Percentiles rank a stretch among this genome's conserved stretches.
These are phyloP conservation scores for Anser brachyrhynchus DNA, from an alignment of 2,113 vertebrate species.

Conservation along the genomic window DNA sequence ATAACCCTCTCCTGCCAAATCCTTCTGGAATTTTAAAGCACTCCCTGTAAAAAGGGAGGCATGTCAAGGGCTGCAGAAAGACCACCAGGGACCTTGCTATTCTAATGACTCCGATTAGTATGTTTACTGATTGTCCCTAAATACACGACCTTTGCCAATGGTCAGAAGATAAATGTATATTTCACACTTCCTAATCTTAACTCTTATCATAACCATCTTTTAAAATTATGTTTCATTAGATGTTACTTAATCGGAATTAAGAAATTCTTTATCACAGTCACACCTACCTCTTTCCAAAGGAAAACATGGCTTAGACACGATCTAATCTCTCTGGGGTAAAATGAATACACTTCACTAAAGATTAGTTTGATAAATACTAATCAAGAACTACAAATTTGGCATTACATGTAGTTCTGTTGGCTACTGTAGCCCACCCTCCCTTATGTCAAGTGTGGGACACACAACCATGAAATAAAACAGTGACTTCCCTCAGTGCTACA, in stretches of 20 bases:
- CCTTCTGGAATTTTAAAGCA: background rate
- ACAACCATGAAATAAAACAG: background rate
- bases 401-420: background rate
- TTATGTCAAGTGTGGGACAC: background rate
- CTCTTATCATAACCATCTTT: background rate
- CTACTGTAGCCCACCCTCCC: background rate
- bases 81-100: background rate
- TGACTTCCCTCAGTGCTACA: background rate
- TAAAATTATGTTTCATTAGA: constrained; percentile 10
- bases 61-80: background rate
- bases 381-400: background rate
- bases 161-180: background rate
- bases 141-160: background rate
- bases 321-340: background rate
- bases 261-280: background rate
- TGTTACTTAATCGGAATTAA: constrained; percentile 35
- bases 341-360: background rate
- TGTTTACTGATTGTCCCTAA: background rate
- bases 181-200: background rate
- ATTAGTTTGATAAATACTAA: background rate
- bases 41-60: background rate
- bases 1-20: background rate
- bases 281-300: background rate
- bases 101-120: background rate
- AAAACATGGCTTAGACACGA: background rate